Percentiles rank a stretch among this genome's conserved stretches.
Conservation (phyloP, 1,140 invertebrate genomes). For the Micrasema longulum region DNA sequence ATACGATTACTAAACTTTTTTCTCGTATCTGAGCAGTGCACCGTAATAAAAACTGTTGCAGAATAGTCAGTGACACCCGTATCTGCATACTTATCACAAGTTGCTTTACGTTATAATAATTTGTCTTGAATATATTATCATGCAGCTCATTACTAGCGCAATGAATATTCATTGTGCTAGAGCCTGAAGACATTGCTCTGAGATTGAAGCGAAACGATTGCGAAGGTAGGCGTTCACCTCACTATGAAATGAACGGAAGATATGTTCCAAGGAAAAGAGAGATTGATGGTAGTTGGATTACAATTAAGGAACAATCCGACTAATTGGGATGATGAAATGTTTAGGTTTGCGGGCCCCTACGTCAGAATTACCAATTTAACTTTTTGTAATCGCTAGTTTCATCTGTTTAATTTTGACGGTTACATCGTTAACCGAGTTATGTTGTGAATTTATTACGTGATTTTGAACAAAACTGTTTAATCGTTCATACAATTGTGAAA, state of each 20-base stretch:
- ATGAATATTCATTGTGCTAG: slow-evolving; percentile 43
- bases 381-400: slow-evolving; percentile 22
- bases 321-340: slow-evolving; percentile 50
- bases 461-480: slow-evolving; percentile 39
- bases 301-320: slow-evolving; percentile 49
- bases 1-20: too few species aligned
- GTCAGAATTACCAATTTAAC: slow-evolving; percentile 33
- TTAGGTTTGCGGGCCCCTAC: slow-evolving; percentile 2
- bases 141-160: slow-evolving; percentile 28
- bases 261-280: slow-evolving; percentile 33
- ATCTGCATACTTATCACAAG: slow-evolving; percentile 1
- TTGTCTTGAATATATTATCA: slow-evolving; percentile 42
- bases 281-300: slow-evolving; percentile 33
- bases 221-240: slow-evolving; percentile 23
- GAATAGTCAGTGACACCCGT: too few species aligned
- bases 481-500: slow-evolving; percentile 30
- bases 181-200: background rate
- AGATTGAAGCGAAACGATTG: slow-evolving; percentile 39
- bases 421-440: slow-evolving; percentile 39
- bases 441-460: slow-evolving; percentile 33
- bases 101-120: slow-evolving; percentile 35
- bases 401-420: slow-evolving; percentile 42
- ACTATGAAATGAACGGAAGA: slow-evolving; percentile 26
- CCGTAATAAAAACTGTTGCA: too few species aligned
- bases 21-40: too few species aligned